Evolutionary conservation across 2,797 vertebrate genomes (phyloP).

Genomic region (Oophaga sylvatica): DNA sequence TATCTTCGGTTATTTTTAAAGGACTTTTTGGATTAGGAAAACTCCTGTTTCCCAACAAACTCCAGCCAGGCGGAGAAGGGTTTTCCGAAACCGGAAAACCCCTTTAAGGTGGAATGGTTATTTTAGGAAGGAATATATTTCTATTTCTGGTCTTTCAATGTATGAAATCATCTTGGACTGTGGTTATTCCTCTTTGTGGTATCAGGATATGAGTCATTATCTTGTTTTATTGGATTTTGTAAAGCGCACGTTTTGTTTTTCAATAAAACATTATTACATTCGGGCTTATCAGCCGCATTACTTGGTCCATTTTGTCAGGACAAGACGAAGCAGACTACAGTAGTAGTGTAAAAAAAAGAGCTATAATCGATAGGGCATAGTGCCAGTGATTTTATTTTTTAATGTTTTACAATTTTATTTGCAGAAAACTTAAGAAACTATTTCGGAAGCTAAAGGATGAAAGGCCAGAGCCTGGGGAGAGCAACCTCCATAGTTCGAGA

Average conservation of each 20-base stretch:
- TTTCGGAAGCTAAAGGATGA: constrained; percentile 88
- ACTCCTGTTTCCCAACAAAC: too few relatives aligned
- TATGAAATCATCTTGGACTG: constrained; percentile 3
- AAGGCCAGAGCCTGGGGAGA: constrained; percentile 73
- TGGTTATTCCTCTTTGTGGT: neutral
- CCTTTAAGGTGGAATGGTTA: neutral
- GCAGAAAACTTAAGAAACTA: constrained; percentile 79
- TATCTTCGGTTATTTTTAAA: too few relatives aligned
- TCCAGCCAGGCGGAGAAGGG: too few relatives aligned
- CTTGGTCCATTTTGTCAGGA: neutral
- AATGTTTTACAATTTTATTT: constrained; percentile 53
- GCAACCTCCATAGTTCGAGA: constrained; percentile 73
- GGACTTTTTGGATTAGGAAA: too few relatives aligned
- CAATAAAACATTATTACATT: constrained; percentile 30
- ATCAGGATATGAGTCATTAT: constrained; percentile 44
- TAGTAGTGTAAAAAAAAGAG: neutral
- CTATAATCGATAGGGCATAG: neutral
- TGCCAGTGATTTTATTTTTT: neutral
- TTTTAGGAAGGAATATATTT: neutral
- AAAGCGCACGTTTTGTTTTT: neutral
- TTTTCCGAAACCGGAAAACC: too few relatives aligned
- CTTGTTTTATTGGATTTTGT: constrained; percentile 42
- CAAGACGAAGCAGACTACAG: neutral
- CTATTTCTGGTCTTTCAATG: neutral
- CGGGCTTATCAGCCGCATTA: neutral